Evolutionary conservation across 2,113 vertebrate species (phyloP), one percentile per base, ranked within the genome.

Genomic region (Notiomystis cincta): DNA sequence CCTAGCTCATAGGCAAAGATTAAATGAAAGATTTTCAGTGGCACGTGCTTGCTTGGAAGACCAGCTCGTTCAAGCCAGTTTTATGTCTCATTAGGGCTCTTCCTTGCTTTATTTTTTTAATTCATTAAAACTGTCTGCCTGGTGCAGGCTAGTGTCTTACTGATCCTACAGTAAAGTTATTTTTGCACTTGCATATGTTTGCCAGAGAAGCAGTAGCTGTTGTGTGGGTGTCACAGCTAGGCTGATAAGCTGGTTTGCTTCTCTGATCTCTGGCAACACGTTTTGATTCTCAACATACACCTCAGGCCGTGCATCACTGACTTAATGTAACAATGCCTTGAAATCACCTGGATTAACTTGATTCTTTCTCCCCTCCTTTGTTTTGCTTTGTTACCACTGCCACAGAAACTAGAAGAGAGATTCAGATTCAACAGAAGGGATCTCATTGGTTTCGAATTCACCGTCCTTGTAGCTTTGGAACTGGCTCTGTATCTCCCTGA

Each of bases 401-500:
- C 56, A 7, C 38, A 99, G 99, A 99, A 99, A 97, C 95, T 99
- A 93, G 99, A 99, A 97, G 99, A 99, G 90, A 98, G 99, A 61
- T 99, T 99, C 95, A 96, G 99, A 72, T 98, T 99, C 97, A 98
- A 99, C 97, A 97, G 99, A 78, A 98, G 98, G 71, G 99, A 99
- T 94, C 98, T 99, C 44, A 99, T 99, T 3, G 98, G 98, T 5
- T 99, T 99, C 21, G 99, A 99, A 96, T 99, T 99, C 98, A 99
- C 99, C 7, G 99, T 99, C 88, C 99, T 99, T 20, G 99, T 99
- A 19, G 99, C 99, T 96, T 97, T 99, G 98, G 99, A 99, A 97
- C 99, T 99, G 94, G 99, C 99, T 27, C 99, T 99, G 70, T 99
- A 99, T 83, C 99, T 99, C 37, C 99, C 99, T 0, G 99, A 99